Percentiles rank a stretch among this genome's conserved stretches.
Evolutionary conservation across 2,113 vertebrate genomes (phyloP).

Genomic region (Dipodomys spectabilis): DNA sequence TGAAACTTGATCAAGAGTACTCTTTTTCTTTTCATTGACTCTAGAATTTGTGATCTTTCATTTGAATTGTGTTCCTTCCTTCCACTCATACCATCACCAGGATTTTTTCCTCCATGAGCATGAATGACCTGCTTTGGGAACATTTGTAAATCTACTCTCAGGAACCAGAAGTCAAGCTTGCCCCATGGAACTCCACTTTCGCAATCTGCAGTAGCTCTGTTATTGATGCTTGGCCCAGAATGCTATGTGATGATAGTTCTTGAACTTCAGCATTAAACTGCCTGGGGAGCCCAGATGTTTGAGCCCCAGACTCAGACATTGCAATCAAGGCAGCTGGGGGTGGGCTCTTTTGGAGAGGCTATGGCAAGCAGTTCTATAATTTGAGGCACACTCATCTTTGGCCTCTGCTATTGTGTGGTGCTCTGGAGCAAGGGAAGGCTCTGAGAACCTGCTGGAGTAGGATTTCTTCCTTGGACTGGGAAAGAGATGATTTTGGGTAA

Average conservation of each 20-base stretch:
- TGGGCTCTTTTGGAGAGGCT: background rate
- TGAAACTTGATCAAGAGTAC: background rate
- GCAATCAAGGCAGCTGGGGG: background rate
- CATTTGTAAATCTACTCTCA: background rate
- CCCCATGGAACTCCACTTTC: background rate
- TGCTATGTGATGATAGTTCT: background rate
- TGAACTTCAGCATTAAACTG: background rate
- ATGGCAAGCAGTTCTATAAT: background rate
- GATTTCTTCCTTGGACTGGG: background rate
- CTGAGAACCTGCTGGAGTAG: background rate
- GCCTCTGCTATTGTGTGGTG: background rate
- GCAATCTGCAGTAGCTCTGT: background rate
- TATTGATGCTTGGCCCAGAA: background rate
- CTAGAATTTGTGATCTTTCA: slow-evolving; percentile 48
- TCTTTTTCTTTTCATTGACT: background rate
- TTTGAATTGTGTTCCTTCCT: slow-evolving; percentile 30
- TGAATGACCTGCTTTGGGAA: slow-evolving; percentile 1
- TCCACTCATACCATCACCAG: background rate
- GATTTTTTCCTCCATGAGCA: background rate
- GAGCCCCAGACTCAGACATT: background rate
- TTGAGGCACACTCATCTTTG: background rate
- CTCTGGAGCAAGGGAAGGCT: background rate
- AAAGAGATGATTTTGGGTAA: background rate
- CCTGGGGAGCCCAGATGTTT: background rate
- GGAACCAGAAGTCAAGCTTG: background rate